Conservation (phyloP, 1,140 invertebrate genomes). For the Apis laboriosa region DNA sequence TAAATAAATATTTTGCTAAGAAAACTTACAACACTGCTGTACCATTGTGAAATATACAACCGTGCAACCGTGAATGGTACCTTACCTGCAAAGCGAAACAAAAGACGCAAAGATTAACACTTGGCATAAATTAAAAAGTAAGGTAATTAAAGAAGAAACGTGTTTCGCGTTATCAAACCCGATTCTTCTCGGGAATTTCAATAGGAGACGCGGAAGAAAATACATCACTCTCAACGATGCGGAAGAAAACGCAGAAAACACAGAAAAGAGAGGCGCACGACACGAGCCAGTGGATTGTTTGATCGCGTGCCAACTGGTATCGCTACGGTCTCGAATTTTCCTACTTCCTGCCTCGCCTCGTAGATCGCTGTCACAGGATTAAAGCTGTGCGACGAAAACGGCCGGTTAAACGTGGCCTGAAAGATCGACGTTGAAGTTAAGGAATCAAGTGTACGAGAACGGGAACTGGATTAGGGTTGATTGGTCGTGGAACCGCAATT, state of each 20-base stretch:
- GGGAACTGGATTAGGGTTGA: slow-evolving; percentile 18
- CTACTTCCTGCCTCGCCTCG: background rate
- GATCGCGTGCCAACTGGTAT: slow-evolving; percentile 38
- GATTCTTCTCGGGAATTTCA: background rate
- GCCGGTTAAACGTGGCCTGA: slow-evolving; percentile 4
- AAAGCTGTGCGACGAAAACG: slow-evolving; percentile 28
- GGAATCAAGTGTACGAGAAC: slow-evolving; percentile 31
- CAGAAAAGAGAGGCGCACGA: background rate
- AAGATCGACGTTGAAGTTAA: slow-evolving; percentile 36
- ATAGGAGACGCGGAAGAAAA: no score
- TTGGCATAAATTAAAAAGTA: background rate
- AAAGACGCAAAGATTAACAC: no score
- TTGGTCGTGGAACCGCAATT: slow-evolving; percentile 28
- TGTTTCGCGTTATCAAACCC: background rate
- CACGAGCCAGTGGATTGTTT: slow-evolving; percentile 15
- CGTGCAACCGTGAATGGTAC: no score
- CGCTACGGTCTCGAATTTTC: slow-evolving; percentile 25
- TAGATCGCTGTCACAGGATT: slow-evolving; percentile 39
- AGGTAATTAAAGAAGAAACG: no score
- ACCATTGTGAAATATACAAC: no score
- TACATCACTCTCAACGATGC: background rate
- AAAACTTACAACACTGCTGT: no score
- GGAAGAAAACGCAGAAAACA: slow-evolving; percentile 1
- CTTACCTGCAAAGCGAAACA: no score
- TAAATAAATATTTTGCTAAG: no score